Evolutionary conservation across 2,888 invertebrate species (phyloP).

Genomic region (Acholoe squamosa): DNA sequence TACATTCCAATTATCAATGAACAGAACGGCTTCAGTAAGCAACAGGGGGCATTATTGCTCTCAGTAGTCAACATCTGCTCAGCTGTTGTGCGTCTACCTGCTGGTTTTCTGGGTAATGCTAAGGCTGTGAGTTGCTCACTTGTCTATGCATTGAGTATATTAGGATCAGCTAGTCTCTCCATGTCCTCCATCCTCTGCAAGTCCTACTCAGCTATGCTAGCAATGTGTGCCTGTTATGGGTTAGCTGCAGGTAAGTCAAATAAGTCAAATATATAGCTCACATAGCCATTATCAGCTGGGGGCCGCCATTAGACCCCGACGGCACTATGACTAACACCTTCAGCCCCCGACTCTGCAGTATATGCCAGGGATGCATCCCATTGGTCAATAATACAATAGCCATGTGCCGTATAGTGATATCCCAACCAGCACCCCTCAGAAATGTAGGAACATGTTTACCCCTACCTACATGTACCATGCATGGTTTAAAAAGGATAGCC

Average conservation of each 20-base stretch:
- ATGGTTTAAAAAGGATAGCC: no score
- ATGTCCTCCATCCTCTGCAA: neutral
- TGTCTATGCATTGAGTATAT: neutral
- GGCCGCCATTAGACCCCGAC: no score
- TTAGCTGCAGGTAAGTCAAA: neutral
- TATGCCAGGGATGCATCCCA: no score
- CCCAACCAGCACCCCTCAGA: no score
- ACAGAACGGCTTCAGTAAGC: constrained; percentile 8
- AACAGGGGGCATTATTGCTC: neutral
- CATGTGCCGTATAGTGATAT: no score
- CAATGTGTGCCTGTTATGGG: neutral
- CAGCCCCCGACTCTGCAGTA: no score
- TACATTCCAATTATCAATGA: neutral
- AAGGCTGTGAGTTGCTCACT: neutral
- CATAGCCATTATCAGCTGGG: no score
- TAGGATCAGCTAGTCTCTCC: neutral
- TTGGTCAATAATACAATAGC: no score
- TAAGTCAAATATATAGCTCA: no score
- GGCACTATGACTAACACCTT: no score
- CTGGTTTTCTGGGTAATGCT: neutral
- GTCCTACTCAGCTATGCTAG: neutral
- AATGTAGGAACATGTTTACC: no score
- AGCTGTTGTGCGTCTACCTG: neutral
- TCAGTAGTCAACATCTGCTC: neutral
- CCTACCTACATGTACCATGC: no score